phyloP scores from a whole-genome alignment of 2,888 invertebrate species.

The Atethmia centrago region DNA sequence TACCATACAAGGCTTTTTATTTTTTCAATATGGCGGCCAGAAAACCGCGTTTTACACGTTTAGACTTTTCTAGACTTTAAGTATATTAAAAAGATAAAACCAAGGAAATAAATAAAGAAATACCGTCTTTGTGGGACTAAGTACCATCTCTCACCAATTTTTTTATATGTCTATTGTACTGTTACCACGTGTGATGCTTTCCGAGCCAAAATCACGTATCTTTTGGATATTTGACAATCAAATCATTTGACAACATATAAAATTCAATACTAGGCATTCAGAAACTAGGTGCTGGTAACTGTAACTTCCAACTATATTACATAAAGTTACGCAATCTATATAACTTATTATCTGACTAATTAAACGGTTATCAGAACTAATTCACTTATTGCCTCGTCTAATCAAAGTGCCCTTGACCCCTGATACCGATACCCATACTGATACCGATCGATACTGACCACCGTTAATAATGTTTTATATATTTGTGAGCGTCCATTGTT shows the following conservation, averaged over 20 bases:
- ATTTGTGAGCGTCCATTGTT: constrained; percentile 42
- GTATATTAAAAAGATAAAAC: no score
- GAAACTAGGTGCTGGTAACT: background rate
- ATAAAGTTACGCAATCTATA: constrained; percentile 9
- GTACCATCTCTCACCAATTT: no score
- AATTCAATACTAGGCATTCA: constrained; percentile 7
- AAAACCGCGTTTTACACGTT: no score
- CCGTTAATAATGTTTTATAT: constrained; percentile 56
- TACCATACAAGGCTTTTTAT: no score
- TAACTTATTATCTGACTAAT: constrained; percentile 17
- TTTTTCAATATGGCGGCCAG: no score
- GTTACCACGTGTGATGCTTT: background rate
- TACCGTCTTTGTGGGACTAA: no score
- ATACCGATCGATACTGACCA: constrained; percentile 59
- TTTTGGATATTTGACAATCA: background rate
- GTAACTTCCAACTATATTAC: constrained; percentile 11
- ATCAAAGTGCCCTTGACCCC: constrained; percentile 61
- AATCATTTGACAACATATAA: background rate
- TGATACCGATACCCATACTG: constrained; percentile 26
- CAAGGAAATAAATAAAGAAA: no score
- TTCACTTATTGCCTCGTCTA: constrained; percentile 54
- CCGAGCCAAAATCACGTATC: no score
- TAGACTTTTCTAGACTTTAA: no score
- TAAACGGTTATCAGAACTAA: constrained; percentile 54
- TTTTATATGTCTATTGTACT: no score